Base-by-base conservation (phyloP, 1,140 invertebrate genomes). In the Parapsyche elsis region DNA sequence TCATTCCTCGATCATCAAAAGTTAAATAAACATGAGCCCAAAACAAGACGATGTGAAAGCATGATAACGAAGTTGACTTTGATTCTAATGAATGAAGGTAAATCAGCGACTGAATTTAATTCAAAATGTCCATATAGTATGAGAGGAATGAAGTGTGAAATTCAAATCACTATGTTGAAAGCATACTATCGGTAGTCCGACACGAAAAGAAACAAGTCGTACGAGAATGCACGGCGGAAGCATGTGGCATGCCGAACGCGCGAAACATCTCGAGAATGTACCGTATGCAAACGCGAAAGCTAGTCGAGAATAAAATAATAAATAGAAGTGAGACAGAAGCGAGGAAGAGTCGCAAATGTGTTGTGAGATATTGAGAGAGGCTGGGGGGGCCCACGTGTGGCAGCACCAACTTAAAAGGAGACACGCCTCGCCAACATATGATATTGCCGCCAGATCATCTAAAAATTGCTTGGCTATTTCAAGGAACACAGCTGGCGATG, bases 321-420 rank as follows among this genome's bases (percentile, higher is more conserved):
- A 67, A 67, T 9, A 21, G 7, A 61, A 9, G 16, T 16, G 57
- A 61, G 57, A 67, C 23, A 23, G 12, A 53, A 53, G 49, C 12
- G 16, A 67, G 21, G 64, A 26, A 67, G 24, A 67, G 24, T 61
- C 59, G 59, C 10, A 26, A 67, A 67, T 23, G 64, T 67, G 21
- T 19, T 19, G 10, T 16, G 49, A 26, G 24, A 30, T 26, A 14
- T 12, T 67, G 64, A 67, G 24, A 67, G 24, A 67, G 64, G 38
- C 49, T n/a, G 49, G 45, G 73, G 45, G 9, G 7, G 12, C 21
- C 26, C 9, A n/a, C 70, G n/a, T 53, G 21, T 53, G 73, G 21
- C 57, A 19, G 64, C 21, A n/a, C 57, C 23, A 79, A 70, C 80
- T 81, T 75, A 81, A 81, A 81, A 81, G 80, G 80, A 81, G 76